Conservation (phyloP, 2,888 invertebrate species). For the Phania funesta region DNA sequence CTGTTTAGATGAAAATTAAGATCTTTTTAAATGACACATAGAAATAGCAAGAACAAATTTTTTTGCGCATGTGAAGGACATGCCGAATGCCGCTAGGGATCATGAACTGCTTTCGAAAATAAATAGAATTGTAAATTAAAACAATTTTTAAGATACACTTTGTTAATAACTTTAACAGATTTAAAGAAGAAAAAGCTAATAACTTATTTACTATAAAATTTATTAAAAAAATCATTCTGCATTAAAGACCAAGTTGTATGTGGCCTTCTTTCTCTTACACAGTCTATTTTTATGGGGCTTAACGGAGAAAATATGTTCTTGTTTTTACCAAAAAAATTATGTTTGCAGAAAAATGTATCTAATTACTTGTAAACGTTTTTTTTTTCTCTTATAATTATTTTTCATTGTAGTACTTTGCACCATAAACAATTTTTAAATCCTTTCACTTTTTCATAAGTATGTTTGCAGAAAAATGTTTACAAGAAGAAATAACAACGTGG, state of each 20-base stretch:
- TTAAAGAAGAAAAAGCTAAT: too few species aligned
- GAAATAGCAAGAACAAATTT: too few species aligned
- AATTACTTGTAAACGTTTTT: slow-evolving; percentile 43
- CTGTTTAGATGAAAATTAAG: too few species aligned
- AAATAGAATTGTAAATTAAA: too few species aligned
- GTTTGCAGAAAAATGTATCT: slow-evolving; percentile 24
- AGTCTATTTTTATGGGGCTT: not conserved
- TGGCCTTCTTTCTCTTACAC: not conserved
- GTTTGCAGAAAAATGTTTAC: not conserved
- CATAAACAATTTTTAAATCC: slow-evolving; percentile 43
- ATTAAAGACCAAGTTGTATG: not conserved
- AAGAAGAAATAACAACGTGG: slow-evolving; percentile 7
- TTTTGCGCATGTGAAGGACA: too few species aligned
- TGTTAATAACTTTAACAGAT: too few species aligned
- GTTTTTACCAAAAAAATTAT: slow-evolving; percentile 15
- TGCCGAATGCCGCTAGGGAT: too few species aligned
- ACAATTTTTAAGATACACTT: too few species aligned
- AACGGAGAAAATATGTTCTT: slow-evolving; percentile 12
- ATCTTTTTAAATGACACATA: too few species aligned
- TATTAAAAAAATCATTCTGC: too few species aligned
- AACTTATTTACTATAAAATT: too few species aligned
- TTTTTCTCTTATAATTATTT: slow-evolving; percentile 18
- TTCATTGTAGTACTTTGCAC: slow-evolving; percentile 36
- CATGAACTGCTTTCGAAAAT: too few species aligned
- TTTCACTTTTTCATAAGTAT: slow-evolving; percentile 39